Base-by-base conservation (phyloP, 2,113 vertebrate species). In the Oreochromis tanganicae region DNA sequence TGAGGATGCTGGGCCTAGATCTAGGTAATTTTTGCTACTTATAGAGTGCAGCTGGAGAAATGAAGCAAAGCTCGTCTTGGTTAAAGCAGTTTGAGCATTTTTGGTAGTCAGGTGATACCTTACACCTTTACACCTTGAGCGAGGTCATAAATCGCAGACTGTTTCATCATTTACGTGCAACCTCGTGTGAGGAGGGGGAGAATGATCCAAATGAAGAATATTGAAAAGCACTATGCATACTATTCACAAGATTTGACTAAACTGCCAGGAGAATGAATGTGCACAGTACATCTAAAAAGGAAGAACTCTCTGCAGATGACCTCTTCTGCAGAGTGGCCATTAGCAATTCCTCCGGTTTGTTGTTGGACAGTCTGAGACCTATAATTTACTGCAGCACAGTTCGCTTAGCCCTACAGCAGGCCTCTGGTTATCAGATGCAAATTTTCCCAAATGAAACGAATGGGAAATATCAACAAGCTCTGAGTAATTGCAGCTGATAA, bases 401-500 rank as follows among this genome's bases (percentile, higher is more conserved):
- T 71, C 63, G 3, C 93, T 92, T 92, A 90, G 90, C 94, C 95
- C 94, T 90, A 90, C 94, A 95, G 94, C 95, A 71, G 89, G 91
- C 95, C 91, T 93, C 92, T 91, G 93, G 93, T 94, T 93, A 94
- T 93, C 85, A 88, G 79, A 95, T 95, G 95, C 91, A 93, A 92
- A 95, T 96, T 84, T 93, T 95, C 85, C 92, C 93, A 88, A 95
- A 94, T 94, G 89, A 92, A 96, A 95, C 88, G 90, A 95, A 94
- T 89, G 71, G 93, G 88, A 94, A 96, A 95, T 94, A 95, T 96
- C 95, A 95, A 95, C 95, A 94, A 91, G 89, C 88, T 87, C 90
- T 88, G 91, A 96, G 93, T 95, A 95, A 95, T 95, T 96, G 94
- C 90, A 16, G 79, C 92, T 95, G 94, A 93, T 95, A 92, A 95